A percentile compares a stretch with the other conserved stretches of the same genome.
Conservation (phyloP, 2,888 invertebrate species). For the Thymelicus lineola region DNA sequence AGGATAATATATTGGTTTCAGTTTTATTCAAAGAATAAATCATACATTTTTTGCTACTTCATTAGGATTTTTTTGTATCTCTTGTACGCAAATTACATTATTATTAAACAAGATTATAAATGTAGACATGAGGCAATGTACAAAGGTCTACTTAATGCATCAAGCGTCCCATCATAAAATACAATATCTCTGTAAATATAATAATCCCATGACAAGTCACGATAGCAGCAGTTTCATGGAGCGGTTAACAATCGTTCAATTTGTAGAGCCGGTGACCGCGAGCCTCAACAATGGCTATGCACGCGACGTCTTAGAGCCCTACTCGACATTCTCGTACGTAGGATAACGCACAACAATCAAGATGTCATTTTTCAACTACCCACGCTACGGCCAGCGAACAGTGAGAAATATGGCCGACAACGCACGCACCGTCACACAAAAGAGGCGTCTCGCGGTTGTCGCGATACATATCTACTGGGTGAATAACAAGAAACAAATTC, state of each 20-base stretch:
- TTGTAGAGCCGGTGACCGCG: constrained; percentile 73
- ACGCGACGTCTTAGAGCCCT: constrained; percentile 67
- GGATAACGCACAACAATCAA: constrained; percentile 84
- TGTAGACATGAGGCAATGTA: neutral
- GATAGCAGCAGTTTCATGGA: constrained; percentile 72
- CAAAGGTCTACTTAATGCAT: constrained; percentile 4
- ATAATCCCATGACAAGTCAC: constrained; percentile 77
- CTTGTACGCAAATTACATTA: too few species aligned
- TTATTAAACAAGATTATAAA: too few species aligned
- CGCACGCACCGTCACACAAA: constrained; percentile 75
- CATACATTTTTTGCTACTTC: too few species aligned
- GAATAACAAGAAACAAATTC: constrained; percentile 71
- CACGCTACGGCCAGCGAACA: constrained; percentile 71
- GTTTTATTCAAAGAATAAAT: too few species aligned
- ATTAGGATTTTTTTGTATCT: too few species aligned
- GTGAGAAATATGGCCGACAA: constrained; percentile 81
- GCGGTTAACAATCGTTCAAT: constrained; percentile 84
- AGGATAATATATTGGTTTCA: too few species aligned
- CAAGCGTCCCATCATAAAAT: constrained; percentile 52
- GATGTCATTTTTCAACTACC: constrained; percentile 86
- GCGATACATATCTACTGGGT: constrained; percentile 76
- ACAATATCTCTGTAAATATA: constrained; percentile 68
- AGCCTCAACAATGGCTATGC: constrained; percentile 72
- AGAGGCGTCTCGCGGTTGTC: constrained; percentile 74
- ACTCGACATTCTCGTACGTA: constrained; percentile 80